These are phyloP conservation scores for Ischnus inquisitorius DNA, from an alignment of 2,888 invertebrate species.

Conservation along the genomic window DNA sequence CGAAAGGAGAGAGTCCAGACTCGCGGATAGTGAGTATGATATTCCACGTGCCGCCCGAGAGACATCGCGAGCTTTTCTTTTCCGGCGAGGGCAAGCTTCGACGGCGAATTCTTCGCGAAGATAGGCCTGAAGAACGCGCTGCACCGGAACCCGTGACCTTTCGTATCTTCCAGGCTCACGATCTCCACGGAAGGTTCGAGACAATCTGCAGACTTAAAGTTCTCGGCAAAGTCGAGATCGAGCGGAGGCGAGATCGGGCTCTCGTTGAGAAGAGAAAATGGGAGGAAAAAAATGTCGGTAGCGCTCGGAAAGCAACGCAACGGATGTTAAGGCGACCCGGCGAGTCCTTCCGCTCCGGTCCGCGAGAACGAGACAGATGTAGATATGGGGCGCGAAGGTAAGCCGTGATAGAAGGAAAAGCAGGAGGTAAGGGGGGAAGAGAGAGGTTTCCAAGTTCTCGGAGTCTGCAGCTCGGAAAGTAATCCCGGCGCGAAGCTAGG, in stretches of 20 bases:
- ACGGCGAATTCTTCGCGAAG: not conserved
- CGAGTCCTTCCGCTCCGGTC: not conserved
- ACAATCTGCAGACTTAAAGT: conserved; percentile 8
- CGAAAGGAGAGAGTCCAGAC: not conserved
- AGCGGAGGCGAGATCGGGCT: not conserved
- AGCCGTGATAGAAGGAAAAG: conserved; percentile 70
- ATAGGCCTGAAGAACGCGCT: not conserved
- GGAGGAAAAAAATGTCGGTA: conserved; percentile 4
- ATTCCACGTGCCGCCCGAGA: conserved; percentile 1
- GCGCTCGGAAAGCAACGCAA: not conserved
- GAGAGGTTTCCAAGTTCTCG: conserved; percentile 80
- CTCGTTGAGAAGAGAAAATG: conserved; percentile 2
- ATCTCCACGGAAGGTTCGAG: not conserved
- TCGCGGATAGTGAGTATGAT: conserved; percentile 8
- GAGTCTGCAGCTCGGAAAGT: conserved; percentile 80
- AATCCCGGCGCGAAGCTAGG: conserved; percentile 81
- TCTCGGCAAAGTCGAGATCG: conserved; percentile 1
- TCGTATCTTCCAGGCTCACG: not conserved
- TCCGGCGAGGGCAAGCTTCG: not conserved
- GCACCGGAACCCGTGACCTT: not conserved
- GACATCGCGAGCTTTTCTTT: not conserved
- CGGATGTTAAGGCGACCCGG: not conserved
- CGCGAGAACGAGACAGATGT: conserved; percentile 31
- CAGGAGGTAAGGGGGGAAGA: too few relatives aligned
- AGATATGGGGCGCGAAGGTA: conserved; percentile 63